Conservation (phyloP, 2,888 invertebrate species). For the Parnassius apollo region DNA sequence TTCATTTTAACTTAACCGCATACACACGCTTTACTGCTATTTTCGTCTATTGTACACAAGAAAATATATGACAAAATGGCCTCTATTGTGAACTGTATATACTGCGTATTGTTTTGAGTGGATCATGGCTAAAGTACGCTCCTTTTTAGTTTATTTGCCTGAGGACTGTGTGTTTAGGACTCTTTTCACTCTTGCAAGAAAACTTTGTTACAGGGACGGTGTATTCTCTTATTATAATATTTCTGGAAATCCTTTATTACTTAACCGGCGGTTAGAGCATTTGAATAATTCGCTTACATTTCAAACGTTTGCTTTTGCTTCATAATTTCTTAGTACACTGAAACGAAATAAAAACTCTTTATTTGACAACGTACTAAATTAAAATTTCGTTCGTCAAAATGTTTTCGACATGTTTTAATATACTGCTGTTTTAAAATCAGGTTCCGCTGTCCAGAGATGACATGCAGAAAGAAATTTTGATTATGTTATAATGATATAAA, state of each 20-base stretch:
- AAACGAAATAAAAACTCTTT: no score
- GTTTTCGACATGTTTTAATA: no score
- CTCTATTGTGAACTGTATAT: constrained; percentile 18
- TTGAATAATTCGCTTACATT: constrained; percentile 12
- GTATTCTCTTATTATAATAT: constrained; percentile 13
- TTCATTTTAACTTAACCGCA: constrained; percentile 11
- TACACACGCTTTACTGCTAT: neutral
- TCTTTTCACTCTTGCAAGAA: constrained; percentile 16
- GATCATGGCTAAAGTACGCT: constrained; percentile 14
- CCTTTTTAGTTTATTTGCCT: constrained; percentile 22
- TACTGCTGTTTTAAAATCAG: no score
- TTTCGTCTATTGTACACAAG: constrained; percentile 12
- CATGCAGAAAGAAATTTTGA: no score
- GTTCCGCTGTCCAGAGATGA: no score
- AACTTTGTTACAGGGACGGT: constrained; percentile 9
- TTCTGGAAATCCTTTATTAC: constrained; percentile 10
- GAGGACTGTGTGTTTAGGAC: constrained; percentile 24
- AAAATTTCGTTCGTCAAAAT: no score
- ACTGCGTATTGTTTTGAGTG: constrained; percentile 22
- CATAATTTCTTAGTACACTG: neutral
- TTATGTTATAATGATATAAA: no score
- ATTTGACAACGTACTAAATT: no score
- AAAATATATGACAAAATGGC: constrained; percentile 23
- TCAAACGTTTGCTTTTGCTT: constrained; percentile 2
- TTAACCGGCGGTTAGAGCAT: constrained; percentile 4